A percentile compares a stretch with the other conserved stretches of the same genome.
Conservation (phyloP, 2,113 vertebrate genomes). For the Dipodomys ordii region DNA sequence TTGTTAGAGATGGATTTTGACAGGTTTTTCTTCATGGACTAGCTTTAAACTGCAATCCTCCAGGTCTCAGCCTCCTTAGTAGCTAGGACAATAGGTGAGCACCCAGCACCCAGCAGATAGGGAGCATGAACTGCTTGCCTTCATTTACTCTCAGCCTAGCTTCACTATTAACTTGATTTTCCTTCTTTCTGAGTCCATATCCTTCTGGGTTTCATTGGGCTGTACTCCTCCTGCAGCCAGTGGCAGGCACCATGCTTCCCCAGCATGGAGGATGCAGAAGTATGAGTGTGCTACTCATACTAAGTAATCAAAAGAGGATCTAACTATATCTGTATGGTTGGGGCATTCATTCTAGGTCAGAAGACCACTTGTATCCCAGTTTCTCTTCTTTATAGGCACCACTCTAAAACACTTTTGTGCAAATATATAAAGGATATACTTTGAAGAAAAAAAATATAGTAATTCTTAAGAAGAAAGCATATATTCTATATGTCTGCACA, state of each 20-base stretch:
- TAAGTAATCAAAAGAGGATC: not conserved
- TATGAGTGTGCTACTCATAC: not conserved
- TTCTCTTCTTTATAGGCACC: not conserved
- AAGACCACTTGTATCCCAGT: not conserved
- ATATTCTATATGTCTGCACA: not conserved
- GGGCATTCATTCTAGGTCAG: not conserved
- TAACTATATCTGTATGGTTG: not conserved
- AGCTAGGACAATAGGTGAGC: no score
- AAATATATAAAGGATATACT: not conserved
- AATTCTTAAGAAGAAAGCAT: no score
- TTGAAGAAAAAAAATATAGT: not conserved
- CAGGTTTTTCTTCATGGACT: no score
- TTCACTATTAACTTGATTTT: conserved; percentile 61
- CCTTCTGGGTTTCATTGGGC: conserved; percentile 8
- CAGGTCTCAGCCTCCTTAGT: no score
- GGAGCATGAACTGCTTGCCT: not conserved
- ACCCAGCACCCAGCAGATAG: not conserved
- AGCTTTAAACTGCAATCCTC: no score
- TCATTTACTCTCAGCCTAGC: conserved; percentile 6
- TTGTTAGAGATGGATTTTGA: no score
- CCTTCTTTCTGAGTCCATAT: conserved; percentile 42
- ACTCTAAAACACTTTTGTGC: not conserved
- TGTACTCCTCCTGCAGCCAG: conserved; percentile 40
- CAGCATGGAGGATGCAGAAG: not conserved
- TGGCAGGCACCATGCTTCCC: conserved; percentile 29